Conservation (phyloP, 2,113 vertebrate genomes). For the Charina bottae region DNA sequence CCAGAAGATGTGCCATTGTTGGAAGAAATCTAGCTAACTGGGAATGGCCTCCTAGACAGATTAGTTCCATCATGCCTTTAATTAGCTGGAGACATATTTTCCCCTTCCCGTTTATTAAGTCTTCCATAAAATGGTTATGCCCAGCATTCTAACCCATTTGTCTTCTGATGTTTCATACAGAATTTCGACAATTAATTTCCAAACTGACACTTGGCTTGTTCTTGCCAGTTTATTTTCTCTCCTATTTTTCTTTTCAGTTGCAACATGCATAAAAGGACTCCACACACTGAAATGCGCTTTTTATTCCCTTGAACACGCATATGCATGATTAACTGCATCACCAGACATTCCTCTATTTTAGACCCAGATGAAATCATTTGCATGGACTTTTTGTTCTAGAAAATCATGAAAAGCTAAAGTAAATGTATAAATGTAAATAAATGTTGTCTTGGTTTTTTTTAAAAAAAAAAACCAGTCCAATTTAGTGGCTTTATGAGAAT, state of each 20-base stretch:
- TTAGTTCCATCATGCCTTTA: not conserved
- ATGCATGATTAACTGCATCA: not conserved
- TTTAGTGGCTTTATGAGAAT: not conserved
- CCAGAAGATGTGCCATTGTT: not conserved
- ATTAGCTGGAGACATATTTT: not conserved
- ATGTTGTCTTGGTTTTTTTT: not conserved
- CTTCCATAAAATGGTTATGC: not conserved
- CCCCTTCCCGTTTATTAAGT: not conserved
- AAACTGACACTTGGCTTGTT: not conserved
- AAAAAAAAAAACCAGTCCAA: not conserved
- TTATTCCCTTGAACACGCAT: not conserved
- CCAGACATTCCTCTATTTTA: not conserved
- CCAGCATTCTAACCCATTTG: not conserved
- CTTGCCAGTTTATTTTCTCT: not conserved
- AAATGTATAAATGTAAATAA: not conserved
- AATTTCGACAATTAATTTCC: not conserved
- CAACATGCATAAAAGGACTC: not conserved
- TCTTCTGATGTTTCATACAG: not conserved
- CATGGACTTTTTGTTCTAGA: not conserved
- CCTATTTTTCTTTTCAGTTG: not conserved
- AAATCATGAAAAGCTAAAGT: not conserved
- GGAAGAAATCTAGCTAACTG: not conserved
- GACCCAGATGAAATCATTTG: not conserved
- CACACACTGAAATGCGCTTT: not conserved
- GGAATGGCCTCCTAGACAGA: not conserved